These are phyloP conservation scores for Beroe ovata DNA, from an alignment of 37 sponge, comb jelly and placozoan genomes.

Conservation along the genomic window DNA sequence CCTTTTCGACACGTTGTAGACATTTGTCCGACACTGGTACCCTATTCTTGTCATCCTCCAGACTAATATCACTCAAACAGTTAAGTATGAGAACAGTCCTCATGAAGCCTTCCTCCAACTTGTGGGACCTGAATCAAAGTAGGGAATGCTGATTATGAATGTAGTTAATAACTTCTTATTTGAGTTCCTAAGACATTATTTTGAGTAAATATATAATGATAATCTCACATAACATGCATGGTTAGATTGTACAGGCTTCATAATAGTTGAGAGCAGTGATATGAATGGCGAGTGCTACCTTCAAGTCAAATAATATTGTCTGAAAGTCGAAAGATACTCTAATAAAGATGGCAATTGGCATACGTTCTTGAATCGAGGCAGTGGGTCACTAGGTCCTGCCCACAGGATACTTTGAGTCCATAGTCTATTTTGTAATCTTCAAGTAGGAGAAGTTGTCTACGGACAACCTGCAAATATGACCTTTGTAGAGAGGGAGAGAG, in stretches of 20 bases:
- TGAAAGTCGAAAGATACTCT: too few relatives aligned
- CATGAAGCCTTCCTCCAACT: conserved; percentile 35
- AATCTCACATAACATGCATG: too few relatives aligned
- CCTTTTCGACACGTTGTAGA: neutral
- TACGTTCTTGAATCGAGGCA: conserved; percentile 21
- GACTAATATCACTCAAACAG: conserved; percentile 15
- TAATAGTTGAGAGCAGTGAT: too few relatives aligned
- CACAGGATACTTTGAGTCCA: conserved; percentile 8
- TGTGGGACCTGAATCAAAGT: conserved; percentile 6
- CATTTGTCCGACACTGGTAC: conserved; percentile 42
- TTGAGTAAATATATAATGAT: too few relatives aligned
- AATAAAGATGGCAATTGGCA: too few relatives aligned
- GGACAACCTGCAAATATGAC: conserved; percentile 17
- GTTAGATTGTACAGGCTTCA: too few relatives aligned
- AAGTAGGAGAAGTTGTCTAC: conserved; percentile 28
- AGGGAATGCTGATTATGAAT: too few relatives aligned
- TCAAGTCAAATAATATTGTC: too few relatives aligned
- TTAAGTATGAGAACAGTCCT: conserved; percentile 41
- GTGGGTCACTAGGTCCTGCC: conserved; percentile 47
- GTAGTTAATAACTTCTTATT: too few relatives aligned
- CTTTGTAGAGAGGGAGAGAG: too few relatives aligned
- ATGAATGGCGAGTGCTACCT: too few relatives aligned
- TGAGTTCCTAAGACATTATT: too few relatives aligned
- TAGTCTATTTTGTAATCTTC: conserved; percentile 43
- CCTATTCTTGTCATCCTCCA: neutral